Conservation (phyloP, 2,888 invertebrate genomes). For the Mellilla xanthometata region DNA sequence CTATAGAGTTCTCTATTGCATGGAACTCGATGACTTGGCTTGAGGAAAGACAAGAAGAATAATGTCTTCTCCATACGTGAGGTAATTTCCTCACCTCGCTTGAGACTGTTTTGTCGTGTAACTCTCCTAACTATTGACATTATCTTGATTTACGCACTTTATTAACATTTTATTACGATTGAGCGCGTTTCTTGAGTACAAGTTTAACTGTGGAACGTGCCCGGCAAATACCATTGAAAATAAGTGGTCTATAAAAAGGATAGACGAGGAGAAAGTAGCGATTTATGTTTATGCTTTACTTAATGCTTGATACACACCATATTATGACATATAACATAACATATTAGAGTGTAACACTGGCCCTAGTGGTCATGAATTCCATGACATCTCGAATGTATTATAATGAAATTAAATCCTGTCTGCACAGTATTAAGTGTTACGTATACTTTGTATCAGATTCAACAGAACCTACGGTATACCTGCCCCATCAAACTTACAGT, state of each 20-base stretch:
- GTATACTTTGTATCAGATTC: too few species aligned
- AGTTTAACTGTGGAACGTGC: constrained; percentile 3
- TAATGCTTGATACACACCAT: background rate
- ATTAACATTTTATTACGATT: constrained; percentile 76
- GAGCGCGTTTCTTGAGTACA: constrained; percentile 55
- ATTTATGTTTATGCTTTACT: constrained; percentile 3
- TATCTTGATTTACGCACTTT: constrained; percentile 78
- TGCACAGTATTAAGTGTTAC: too few species aligned
- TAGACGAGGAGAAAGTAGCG: constrained; percentile 17
- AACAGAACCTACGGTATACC: too few species aligned
- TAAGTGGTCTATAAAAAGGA: constrained; percentile 32
- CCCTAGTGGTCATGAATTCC: too few species aligned
- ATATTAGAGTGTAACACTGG: too few species aligned
- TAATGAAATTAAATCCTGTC: too few species aligned
- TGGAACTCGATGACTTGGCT: constrained; percentile 10
- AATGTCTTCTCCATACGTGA: constrained; percentile 56
- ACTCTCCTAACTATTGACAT: constrained; percentile 65
- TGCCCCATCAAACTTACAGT: too few species aligned
- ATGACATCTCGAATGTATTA: too few species aligned
- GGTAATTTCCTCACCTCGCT: constrained; percentile 63
- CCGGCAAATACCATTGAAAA: constrained; percentile 20
- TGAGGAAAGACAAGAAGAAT: constrained; percentile 48
- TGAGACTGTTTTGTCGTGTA: constrained; percentile 66
- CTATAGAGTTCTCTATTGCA: constrained; percentile 35
- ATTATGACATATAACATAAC: background rate